These are phyloP conservation scores for Falco rusticolus DNA, from an alignment of 2,797 vertebrate genomes.

Conservation along the genomic window DNA sequence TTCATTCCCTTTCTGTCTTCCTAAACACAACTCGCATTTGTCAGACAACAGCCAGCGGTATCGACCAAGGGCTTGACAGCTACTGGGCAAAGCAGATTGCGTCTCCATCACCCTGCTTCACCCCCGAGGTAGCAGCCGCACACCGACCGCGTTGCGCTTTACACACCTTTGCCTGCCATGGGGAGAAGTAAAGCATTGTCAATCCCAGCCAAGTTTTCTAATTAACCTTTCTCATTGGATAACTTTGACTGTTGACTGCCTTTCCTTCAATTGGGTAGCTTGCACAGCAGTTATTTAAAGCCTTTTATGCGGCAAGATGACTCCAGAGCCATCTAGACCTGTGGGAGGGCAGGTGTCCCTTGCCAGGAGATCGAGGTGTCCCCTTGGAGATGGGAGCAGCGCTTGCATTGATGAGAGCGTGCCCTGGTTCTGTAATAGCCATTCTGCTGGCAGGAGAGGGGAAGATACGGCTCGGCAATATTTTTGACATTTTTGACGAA, in stretches of 20 bases:
- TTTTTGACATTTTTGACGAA: neutral
- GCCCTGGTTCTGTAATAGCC: neutral
- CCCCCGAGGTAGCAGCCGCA: neutral
- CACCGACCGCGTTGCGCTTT: accelerated
- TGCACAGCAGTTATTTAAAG: neutral
- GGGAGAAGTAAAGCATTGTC: neutral
- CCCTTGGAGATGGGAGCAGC: neutral
- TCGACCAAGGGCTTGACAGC: neutral
- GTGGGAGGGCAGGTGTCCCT: accelerated
- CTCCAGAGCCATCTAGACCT: neutral
- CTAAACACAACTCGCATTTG: neutral
- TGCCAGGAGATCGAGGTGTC: neutral
- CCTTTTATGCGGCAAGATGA: neutral
- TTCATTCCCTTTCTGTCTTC: neutral
- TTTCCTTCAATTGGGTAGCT: neutral
- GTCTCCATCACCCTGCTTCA: neutral
- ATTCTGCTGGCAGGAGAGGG: neutral
- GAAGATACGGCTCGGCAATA: neutral
- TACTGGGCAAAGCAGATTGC: neutral
- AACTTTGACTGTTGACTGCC: neutral
- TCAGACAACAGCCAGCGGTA: neutral
- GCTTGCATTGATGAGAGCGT: neutral
- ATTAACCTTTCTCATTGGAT: neutral
- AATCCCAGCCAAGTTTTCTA: neutral
- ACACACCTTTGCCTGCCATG: accelerated